These are phyloP conservation scores for Eupithecia exiguata DNA, from an alignment of 2,888 invertebrate species.

Conservation along the genomic window DNA sequence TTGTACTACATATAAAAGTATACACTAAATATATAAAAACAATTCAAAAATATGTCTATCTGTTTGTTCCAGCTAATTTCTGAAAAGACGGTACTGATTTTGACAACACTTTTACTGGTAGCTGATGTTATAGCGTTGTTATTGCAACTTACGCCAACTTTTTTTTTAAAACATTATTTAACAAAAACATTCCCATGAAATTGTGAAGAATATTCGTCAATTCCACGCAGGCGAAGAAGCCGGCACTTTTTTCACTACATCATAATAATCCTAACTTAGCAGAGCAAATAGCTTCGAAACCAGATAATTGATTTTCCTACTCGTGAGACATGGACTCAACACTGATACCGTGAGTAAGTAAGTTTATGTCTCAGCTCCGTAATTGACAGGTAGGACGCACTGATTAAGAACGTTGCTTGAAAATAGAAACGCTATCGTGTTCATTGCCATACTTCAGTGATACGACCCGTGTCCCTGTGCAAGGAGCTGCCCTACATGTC, in stretches of 20 bases:
- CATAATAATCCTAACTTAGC: neutral
- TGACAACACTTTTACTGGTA: neutral
- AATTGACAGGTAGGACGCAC: neutral
- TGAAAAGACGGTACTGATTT: neutral
- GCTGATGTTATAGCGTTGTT: neutral
- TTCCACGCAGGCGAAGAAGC: neutral
- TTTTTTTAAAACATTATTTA: neutral
- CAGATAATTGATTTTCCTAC: neutral
- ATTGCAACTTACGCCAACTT: neutral
- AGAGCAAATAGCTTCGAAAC: neutral
- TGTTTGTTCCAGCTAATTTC: neutral
- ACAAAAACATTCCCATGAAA: neutral
- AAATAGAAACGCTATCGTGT: too few relatives aligned
- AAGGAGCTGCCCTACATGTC: too few relatives aligned
- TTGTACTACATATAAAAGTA: too few relatives aligned
- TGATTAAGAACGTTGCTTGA: too few relatives aligned
- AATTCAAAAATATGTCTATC: neutral
- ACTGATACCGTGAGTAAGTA: neutral
- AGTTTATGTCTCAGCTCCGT: neutral
- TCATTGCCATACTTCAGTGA: too few relatives aligned
- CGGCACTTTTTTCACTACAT: neutral
- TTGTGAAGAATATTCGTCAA: neutral
- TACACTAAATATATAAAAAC: too few relatives aligned
- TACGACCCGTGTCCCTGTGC: too few relatives aligned
- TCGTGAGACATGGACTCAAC: neutral